Conservation (phyloP, 2,113 vertebrate species). For the Sula dactylatra region DNA sequence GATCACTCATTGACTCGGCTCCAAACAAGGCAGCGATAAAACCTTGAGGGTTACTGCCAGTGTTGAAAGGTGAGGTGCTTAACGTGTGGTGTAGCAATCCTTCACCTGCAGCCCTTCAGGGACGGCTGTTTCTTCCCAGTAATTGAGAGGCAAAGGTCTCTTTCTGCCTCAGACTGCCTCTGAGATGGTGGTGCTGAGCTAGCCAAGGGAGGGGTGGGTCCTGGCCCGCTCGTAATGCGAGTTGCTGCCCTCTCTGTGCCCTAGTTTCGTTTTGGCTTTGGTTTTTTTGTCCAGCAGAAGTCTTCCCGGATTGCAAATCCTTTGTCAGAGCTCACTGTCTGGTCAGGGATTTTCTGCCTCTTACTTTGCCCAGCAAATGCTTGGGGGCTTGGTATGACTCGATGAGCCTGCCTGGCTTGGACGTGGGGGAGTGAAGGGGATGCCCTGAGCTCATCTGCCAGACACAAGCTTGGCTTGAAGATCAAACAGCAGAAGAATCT, state of each 20-base stretch:
- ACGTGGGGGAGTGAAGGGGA: background rate
- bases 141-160: background rate
- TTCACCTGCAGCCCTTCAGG: background rate
- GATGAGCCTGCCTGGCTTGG: background rate
- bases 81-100: background rate
- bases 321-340: background rate
- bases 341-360: background rate
- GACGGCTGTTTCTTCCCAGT: background rate
- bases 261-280: background rate
- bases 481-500: background rate
- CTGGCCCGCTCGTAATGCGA: fast-evolving
- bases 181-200: background rate
- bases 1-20: background rate
- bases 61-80: background rate
- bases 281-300: background rate
- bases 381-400: background rate
- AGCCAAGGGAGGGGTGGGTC: background rate
- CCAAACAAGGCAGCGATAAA: background rate
- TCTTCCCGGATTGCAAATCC: background rate
- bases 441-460: background rate
- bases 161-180: background rate
- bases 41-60: background rate
- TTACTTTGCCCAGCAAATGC: background rate
- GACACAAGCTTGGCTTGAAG: background rate
- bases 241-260: background rate